phyloP scores from a whole-genome alignment of 2,113 vertebrate genomes.

The Nannospalax galili region DNA sequence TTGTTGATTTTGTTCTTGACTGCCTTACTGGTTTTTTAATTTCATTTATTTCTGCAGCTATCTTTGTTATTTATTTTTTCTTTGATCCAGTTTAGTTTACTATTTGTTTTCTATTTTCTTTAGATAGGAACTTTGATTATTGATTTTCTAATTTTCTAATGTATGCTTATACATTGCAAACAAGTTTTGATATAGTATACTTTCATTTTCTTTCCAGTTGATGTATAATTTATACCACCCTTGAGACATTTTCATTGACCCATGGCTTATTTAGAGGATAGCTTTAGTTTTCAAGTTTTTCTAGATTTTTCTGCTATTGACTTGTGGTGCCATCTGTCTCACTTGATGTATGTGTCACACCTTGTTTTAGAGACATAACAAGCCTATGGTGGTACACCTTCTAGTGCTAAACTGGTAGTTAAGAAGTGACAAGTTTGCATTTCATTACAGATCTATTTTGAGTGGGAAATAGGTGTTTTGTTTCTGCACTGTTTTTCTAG shows the following conservation, averaged over 20 bases:
- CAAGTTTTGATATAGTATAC: background rate
- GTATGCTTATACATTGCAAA: background rate
- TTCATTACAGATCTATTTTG: background rate
- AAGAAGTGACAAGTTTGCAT: background rate
- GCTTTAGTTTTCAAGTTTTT: slow-evolving; percentile 18
- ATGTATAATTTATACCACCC: slow-evolving; percentile 19
- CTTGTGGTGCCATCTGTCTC: background rate
- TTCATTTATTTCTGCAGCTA: background rate
- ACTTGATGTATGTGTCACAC: background rate
- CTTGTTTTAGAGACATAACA: background rate
- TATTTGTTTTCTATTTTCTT: background rate
- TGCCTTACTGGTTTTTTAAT: background rate
- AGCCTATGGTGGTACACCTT: background rate
- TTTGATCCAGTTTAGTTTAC: background rate
- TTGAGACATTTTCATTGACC: slow-evolving; percentile 27
- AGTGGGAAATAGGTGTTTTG: background rate
- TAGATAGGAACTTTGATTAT: background rate
- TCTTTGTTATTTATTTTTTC: slow-evolving; percentile 5
- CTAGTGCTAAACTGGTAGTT: background rate
- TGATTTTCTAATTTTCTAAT: slow-evolving; percentile 25
- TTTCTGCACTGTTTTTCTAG: background rate
- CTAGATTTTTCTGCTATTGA: background rate
- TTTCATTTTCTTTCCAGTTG: slow-evolving; percentile 40
- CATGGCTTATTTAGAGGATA: slow-evolving; percentile 18
- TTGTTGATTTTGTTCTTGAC: background rate